Evolutionary conservation across 2,113 vertebrate genomes (phyloP), one percentile per base, ranked within the genome.

Genomic region (Brachionichthys hirsutus): DNA sequence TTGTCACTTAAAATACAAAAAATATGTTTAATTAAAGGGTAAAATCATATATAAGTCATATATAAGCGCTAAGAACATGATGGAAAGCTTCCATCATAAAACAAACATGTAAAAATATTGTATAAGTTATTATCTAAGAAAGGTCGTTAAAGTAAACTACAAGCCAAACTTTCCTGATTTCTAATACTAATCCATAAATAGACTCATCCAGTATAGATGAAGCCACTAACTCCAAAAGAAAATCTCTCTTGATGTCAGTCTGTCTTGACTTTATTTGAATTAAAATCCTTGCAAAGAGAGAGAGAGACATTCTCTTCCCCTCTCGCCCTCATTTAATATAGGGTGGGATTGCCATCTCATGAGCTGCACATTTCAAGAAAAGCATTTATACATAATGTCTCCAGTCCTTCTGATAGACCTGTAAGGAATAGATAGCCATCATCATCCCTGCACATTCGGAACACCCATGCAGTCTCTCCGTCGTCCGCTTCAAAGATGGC

Each of bases 371-470:
- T 69, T 55, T 78, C 54, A 57, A 64, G 76, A 60, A 77, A 83
- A 68, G 75, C 66, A 62, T 81, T 86, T 83, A 58, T 62, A 77
- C 70, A 74, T 80, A 75, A 83, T 77, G 75, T 8, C 17, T 78
- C 69, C 75, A 62, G 73, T 86, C 85, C 77, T 61, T 85, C 70
- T 73, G 77, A 89, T 84, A 77, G 80, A 78, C 83, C 80, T 79
- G 67, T 83, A 67, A 72, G 75, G 65, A 77, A 85, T 78, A 85
- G 82, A 87, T 83, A 71, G 66, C 77, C 56, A 81, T 87, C 78
- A 70, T 72, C 76, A 66, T 62, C 57, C 36, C 55, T 4, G 51
- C 79, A 67, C 75, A 79, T 81, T 83, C 70, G 70, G 64, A 80
- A 75, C 83, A 72, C 70, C 85, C 83, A 81, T 77, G 50, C 70